Base-by-base conservation (phyloP, 2,888 invertebrate genomes). In the Apeira syringaria region DNA sequence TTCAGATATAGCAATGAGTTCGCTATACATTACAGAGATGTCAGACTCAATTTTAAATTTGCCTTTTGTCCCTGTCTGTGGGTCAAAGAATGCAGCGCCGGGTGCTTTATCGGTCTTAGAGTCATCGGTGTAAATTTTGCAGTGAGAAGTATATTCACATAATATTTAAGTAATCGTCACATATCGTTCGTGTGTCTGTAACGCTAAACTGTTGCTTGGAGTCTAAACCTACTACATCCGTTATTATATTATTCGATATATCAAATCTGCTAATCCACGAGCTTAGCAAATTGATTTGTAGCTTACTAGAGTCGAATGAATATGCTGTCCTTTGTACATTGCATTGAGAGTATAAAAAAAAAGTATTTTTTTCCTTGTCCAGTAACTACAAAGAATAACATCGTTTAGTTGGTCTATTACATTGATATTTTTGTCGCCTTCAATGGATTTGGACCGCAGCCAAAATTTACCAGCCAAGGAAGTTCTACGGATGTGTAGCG, bases 391-490 rank as follows among this genome's bases (percentile, higher is more conserved):
- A n/a, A n/a, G n/a, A n/a, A n/a, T 13, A 15, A 3, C 8, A 5
- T 12, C 26, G 7, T 12, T 10, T 5, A 26, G 12, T 13, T 28
- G 15, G 1, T 28, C 8, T 13, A 26, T 28, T 4, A 28, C 15
- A 28, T 13, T 8, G 3, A n/a, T n/a, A 18, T 10, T 18, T 4
- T 15, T 2, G 1, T 27, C 12, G 10, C 10, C 6, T 2, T 6
- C 1, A 12, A 28, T 1, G 1, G 46, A 36, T 33, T 42, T 49
- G 2, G 31, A 24, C 28, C 45, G n/a, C n/a, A n/a, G n/a, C 27
- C 39, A 53, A 29, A 28, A 52, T 32, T 53, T 53, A 3, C 26
- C 39, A 2, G 45, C 48, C 7, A 56, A 13, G 35, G 33, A 53
- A 5, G n/a, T 11, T 26, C 52, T 45, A 1, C 54, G 41, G 2